These are phyloP conservation scores for Cyclopterus lumpus DNA, from an alignment of 2,797 vertebrate species.

Conservation along the genomic window DNA sequence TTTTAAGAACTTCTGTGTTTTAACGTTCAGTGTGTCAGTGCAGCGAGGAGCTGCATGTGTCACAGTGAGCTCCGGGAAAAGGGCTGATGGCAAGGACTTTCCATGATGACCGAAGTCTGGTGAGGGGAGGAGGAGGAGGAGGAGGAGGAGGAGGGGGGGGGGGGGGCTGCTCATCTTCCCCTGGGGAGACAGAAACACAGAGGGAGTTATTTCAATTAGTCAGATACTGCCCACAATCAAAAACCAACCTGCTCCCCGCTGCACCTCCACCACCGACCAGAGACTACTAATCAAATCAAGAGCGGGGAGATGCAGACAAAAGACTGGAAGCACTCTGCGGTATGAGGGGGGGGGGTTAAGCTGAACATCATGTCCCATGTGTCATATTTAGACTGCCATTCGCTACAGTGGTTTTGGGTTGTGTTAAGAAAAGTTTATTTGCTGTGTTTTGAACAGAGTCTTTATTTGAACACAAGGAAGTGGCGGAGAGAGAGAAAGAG, in stretches of 20 bases:
- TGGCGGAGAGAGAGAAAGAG: not conserved
- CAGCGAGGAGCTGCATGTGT: conserved; percentile 27
- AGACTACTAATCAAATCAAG: conserved; percentile 73
- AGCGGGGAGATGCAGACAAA: conserved; percentile 47
- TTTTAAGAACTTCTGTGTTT: not conserved
- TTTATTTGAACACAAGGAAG: not conserved
- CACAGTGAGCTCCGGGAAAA: conserved; percentile 37
- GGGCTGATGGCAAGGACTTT: conserved; percentile 54
- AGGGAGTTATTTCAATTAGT: conserved; percentile 79
- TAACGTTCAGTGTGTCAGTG: not conserved
- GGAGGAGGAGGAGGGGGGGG: not conserved
- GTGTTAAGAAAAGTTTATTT: not conserved
- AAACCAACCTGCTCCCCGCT: conserved; percentile 58
- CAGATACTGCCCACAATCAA: conserved; percentile 63
- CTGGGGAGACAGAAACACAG: conserved; percentile 61
- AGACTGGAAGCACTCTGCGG: conserved; percentile 44
- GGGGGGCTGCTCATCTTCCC: conserved; percentile 49
- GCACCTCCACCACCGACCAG: conserved; percentile 48
- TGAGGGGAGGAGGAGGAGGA: not conserved
- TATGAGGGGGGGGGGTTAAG: not conserved
- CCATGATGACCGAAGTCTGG: conserved; percentile 42
- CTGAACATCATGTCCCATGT: conserved; percentile 22
- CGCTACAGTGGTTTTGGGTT: conserved; percentile 13
- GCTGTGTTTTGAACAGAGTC: not conserved
- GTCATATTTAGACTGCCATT: conserved; percentile 29